Conservation (phyloP, 2,888 invertebrate species). For the Agrotis ipsilon region DNA sequence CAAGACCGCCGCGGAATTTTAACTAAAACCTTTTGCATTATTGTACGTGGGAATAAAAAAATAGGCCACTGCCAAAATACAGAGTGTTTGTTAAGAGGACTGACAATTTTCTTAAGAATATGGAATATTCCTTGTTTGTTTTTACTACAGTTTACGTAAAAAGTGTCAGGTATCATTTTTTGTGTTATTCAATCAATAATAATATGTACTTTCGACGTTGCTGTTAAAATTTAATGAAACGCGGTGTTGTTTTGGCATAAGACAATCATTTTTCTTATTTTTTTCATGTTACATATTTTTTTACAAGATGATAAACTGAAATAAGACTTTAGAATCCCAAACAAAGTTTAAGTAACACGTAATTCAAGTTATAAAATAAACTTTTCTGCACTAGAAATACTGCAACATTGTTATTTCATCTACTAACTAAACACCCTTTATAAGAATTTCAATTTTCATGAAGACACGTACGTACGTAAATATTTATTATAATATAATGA, state of each 20-base stretch:
- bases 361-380: no score
- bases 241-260: no score
- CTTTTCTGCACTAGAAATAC: not conserved
- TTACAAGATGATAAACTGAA: no score
- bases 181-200: no score
- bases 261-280: no score
- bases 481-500: conserved; percentile 65
- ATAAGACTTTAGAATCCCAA: no score
- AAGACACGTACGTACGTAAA: conserved; percentile 58
- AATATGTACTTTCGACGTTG: no score
- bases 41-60: conserved; percentile 55
- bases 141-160: not conserved
- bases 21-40: conserved; percentile 71
- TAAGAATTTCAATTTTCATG: conserved; percentile 71
- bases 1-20: conserved; percentile 77
- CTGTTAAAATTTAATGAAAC: no score
- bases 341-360: no score
- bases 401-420: not conserved
- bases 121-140: not conserved
- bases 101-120: not conserved
- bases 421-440: conserved; percentile 8
- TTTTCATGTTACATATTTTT: no score
- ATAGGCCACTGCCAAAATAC: conserved; percentile 32
- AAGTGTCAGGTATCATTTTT: not conserved
- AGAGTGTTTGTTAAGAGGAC: not conserved